These are phyloP conservation scores for Hermetia illucens DNA, from an alignment of 1,140 invertebrate species.

Conservation along the genomic window DNA sequence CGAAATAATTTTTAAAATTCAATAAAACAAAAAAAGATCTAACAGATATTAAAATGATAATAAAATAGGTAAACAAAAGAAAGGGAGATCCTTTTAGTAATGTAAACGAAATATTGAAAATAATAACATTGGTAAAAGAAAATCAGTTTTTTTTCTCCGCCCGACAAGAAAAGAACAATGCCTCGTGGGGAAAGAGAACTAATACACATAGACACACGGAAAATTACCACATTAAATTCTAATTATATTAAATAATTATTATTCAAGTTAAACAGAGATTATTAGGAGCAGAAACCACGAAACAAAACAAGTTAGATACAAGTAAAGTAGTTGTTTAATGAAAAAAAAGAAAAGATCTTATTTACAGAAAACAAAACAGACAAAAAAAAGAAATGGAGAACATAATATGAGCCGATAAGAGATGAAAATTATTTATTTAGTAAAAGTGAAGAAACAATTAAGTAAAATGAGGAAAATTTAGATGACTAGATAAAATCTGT, in stretches of 20 bases:
- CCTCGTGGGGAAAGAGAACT: not conserved
- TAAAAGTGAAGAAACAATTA: too few relatives aligned
- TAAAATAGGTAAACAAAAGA: constrained; percentile 2
- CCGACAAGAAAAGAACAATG: not conserved
- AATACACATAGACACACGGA: not conserved
- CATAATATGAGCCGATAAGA: too few relatives aligned
- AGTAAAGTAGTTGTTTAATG: not conserved
- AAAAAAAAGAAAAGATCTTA: not conserved
- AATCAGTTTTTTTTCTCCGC: too few relatives aligned
- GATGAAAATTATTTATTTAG: too few relatives aligned
- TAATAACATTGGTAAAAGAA: not conserved
- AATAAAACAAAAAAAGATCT: constrained; percentile 2
- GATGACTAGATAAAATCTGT: not conserved
- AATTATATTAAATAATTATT: too few relatives aligned
- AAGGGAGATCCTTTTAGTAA: constrained; percentile 1
- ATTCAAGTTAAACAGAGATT: too few relatives aligned
- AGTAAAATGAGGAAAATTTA: not conserved
- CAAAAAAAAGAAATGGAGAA: not conserved
- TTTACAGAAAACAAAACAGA: not conserved
- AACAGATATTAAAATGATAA: constrained; percentile 3
- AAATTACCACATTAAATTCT: not conserved
- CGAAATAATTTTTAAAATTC: constrained; percentile 6
- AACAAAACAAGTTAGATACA: not conserved
- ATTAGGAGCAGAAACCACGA: not conserved
- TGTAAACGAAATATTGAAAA: not conserved